phyloP scores from a whole-genome alignment of 2,113 vertebrate genomes.

The Anser brachyrhynchus region DNA sequence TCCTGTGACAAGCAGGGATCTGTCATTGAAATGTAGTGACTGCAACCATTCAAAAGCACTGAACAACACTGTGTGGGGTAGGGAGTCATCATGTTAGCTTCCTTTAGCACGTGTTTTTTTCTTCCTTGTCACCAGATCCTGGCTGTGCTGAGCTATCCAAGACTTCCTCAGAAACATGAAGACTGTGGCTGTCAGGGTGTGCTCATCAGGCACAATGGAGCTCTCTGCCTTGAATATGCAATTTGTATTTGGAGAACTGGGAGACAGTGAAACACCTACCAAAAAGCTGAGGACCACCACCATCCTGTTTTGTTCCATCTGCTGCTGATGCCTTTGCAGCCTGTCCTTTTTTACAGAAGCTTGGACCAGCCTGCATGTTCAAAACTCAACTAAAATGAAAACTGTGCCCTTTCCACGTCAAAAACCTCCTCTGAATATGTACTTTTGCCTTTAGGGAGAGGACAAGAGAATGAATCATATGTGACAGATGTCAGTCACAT shows the following conservation, averaged over 20 bases:
- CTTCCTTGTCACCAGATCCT: not conserved
- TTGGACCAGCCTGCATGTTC: not conserved
- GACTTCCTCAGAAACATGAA: not conserved
- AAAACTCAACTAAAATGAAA: not conserved
- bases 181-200: not conserved
- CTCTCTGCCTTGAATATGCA: not conserved
- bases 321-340: not conserved
- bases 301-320: not conserved
- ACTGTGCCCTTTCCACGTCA: not conserved
- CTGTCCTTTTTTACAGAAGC: not conserved
- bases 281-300: not conserved
- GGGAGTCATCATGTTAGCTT: not conserved
- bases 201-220: not conserved
- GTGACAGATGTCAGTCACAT: conserved; percentile 62
- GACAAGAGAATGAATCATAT: not conserved
- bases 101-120: fast-evolving
- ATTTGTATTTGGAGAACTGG: not conserved
- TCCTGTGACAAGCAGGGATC: fast-evolving
- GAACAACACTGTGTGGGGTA: not conserved
- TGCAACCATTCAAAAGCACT: not conserved
- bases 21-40: not conserved
- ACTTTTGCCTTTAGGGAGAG: conserved; percentile 10
- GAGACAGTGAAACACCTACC: not conserved
- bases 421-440: not conserved
- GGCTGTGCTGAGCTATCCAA: not conserved